A percentile compares a stretch with the other conserved stretches of the same genome.
phyloP scores from a whole-genome alignment of 1,140 invertebrate species.

The Neocloeon triangulifer region DNA sequence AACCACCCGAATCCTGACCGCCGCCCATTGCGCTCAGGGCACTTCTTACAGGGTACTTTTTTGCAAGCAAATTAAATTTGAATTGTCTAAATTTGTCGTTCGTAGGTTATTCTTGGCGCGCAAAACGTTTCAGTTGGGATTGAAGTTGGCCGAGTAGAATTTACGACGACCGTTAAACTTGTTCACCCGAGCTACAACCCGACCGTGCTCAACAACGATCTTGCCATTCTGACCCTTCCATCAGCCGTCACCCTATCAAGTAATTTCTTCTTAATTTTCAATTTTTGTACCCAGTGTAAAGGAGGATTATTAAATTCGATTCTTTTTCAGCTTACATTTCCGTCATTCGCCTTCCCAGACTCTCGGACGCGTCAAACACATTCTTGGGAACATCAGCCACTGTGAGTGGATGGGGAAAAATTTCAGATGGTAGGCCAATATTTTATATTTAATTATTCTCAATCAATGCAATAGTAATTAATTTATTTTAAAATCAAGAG shows the following conservation, averaged over 20 bases:
- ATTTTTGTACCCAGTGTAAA: too few relatives aligned
- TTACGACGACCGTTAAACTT: conserved; percentile 17
- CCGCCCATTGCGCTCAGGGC: conserved; percentile 11
- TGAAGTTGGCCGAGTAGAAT: conserved; percentile 16
- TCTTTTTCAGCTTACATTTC: conserved; percentile 21
- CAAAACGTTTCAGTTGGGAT: conserved; percentile 21
- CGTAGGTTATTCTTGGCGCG: conserved; percentile 16
- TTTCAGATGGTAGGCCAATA: conserved; percentile 5
- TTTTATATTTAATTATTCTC: neutral
- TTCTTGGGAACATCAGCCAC: conserved; percentile 17
- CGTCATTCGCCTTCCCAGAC: conserved; percentile 18
- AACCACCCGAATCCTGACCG: conserved; percentile 11
- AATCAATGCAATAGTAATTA: neutral
- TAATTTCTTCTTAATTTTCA: conserved; percentile 9
- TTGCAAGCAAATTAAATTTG: neutral
- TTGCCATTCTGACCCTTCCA: conserved; percentile 27
- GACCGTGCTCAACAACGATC: conserved; percentile 21
- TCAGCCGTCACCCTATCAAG: conserved; percentile 21
- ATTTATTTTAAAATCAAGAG: too few relatives aligned
- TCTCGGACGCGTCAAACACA: conserved; percentile 15
- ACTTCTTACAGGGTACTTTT: neutral
- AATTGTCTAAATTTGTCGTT: neutral
- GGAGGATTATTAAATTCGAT: neutral
- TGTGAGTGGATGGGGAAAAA: conserved; percentile 8
- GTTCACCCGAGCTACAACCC: conserved; percentile 24